Evolutionary conservation across 1,140 invertebrate genomes (phyloP).

Genomic region (Heliconius hewitsoni): DNA sequence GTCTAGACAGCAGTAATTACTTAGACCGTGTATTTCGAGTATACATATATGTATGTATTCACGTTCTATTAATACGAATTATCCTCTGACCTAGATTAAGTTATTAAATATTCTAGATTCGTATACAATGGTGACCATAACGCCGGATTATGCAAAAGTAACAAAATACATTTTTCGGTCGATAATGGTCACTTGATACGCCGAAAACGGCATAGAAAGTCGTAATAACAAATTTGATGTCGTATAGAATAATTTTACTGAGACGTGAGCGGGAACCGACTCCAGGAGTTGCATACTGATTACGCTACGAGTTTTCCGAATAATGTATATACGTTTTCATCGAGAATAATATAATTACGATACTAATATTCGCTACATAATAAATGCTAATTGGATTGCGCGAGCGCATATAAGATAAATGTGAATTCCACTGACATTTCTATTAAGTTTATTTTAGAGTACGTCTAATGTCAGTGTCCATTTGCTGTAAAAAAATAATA

Average conservation of each 20-base stretch:
- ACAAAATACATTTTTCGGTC: constrained; percentile 44
- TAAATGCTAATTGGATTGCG: constrained; percentile 26
- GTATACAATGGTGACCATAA: constrained; percentile 42
- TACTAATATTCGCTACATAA: not conserved
- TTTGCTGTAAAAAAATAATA: constrained; percentile 21
- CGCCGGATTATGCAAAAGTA: constrained; percentile 41
- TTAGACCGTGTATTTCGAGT: not conserved
- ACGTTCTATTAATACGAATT: constrained; percentile 18
- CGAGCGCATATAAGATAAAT: constrained; percentile 26
- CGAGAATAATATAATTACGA: not conserved
- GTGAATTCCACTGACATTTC: constrained; percentile 34
- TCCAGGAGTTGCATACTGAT: constrained; percentile 59
- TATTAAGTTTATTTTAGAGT: constrained; percentile 28
- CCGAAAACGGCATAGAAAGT: constrained; percentile 64
- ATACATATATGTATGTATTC: not conserved
- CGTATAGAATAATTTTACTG: constrained; percentile 53
- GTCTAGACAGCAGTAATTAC: constrained; percentile 16
- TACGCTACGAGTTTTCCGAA: constrained; percentile 41
- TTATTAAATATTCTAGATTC: constrained; percentile 43
- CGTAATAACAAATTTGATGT: constrained; percentile 59
- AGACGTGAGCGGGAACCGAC: constrained; percentile 60
- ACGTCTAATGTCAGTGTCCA: constrained; percentile 26
- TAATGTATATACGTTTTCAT: not conserved
- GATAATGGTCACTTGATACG: constrained; percentile 50
- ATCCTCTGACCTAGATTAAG: constrained; percentile 30